phyloP scores from a whole-genome alignment of 1,140 invertebrate species.

The Hesperophylax magnus region DNA sequence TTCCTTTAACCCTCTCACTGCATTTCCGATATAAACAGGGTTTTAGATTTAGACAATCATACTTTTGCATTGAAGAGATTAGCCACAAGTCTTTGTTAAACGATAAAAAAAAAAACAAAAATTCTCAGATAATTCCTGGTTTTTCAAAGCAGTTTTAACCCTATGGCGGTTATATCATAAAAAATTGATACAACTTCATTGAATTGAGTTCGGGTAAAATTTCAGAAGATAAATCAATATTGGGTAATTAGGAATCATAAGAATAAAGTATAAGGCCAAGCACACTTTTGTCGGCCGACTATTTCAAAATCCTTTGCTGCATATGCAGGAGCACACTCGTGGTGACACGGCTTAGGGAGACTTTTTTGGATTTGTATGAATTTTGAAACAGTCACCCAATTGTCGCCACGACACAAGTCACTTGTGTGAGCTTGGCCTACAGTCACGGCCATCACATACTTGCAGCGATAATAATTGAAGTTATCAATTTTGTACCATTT shows the following conservation, averaged over 20 bases:
- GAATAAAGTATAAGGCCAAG: too few relatives aligned
- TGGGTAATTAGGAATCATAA: too few relatives aligned
- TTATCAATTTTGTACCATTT: constrained; percentile 4
- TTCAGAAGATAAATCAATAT: too few relatives aligned
- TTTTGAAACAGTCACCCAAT: not conserved
- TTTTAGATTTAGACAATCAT: too few relatives aligned
- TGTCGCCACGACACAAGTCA: not conserved
- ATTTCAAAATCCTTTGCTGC: not conserved
- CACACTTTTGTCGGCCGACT: not conserved
- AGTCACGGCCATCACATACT: not conserved
- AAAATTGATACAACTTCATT: too few relatives aligned
- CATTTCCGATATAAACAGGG: not conserved
- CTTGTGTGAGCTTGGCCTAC: not conserved
- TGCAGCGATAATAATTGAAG: not conserved
- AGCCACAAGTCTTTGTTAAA: too few relatives aligned
- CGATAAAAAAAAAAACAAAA: too few relatives aligned
- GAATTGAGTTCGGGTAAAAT: too few relatives aligned
- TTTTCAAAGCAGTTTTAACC: too few relatives aligned
- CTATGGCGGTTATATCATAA: too few relatives aligned
- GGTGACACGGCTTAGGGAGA: not conserved
- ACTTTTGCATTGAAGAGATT: too few relatives aligned
- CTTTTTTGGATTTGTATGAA: not conserved
- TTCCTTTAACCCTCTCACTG: not conserved
- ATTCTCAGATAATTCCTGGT: too few relatives aligned
- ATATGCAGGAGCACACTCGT: not conserved